A percentile compares a stretch with the other conserved stretches of the same genome.
phyloP scores from a whole-genome alignment of 2,113 vertebrate genomes.

The Capra hircus region DNA sequence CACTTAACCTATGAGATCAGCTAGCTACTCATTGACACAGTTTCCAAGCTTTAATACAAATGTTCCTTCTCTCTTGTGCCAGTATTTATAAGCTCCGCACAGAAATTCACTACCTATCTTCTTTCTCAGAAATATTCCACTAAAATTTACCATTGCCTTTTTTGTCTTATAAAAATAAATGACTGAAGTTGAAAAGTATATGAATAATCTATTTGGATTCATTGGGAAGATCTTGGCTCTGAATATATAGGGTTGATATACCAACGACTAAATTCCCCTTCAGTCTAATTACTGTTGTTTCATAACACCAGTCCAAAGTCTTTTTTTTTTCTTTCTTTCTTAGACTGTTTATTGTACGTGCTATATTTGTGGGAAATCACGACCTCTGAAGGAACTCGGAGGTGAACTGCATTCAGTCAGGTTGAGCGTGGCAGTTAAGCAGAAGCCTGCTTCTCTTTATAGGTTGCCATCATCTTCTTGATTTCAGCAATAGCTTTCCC shows the following conservation, averaged over 20 bases:
- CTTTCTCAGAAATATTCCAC: neutral
- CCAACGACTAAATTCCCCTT: neutral
- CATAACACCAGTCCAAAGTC: neutral
- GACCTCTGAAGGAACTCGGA: neutral
- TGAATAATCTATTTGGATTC: neutral
- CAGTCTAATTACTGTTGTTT: neutral
- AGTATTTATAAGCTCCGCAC: neutral
- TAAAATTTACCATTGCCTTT: neutral
- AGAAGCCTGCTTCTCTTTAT: constrained; percentile 83
- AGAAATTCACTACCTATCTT: neutral
- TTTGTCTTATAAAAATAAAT: neutral
- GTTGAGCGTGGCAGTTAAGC: constrained; percentile 42
- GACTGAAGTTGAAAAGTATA: neutral
- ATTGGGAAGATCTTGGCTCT: neutral
- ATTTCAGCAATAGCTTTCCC: constrained; percentile 97
- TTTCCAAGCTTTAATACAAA: neutral
- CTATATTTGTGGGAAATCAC: neutral
- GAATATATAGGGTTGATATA: neutral
- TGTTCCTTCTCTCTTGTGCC: neutral
- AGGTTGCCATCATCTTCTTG: constrained; percentile 97
- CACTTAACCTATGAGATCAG: neutral
- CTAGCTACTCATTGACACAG: neutral
- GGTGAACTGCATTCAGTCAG: neutral
- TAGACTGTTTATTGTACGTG: constrained; percentile 60
- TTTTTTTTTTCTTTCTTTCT: neutral